Base-by-base conservation (phyloP, 2,888 invertebrate genomes). In the Zelleria hepariella region DNA sequence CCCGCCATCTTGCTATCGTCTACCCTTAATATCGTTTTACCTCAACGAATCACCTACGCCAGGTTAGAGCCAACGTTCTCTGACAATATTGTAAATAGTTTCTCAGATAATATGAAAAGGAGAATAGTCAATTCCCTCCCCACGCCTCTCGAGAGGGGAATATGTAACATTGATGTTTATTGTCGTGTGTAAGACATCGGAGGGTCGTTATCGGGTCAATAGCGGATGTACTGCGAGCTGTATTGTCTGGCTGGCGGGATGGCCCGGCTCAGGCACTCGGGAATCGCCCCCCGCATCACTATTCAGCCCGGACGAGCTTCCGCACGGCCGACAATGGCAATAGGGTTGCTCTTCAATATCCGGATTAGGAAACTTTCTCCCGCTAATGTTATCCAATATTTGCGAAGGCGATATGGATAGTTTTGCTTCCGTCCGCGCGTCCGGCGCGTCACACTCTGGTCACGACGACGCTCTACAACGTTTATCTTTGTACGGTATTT, bases 381-480 rank as follows among this genome's bases (percentile, higher is more conserved):
- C 51, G 23, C 51, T 51, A 51, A 51, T 51, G 51, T 51, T 51
- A 51, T 51, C 51, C 51, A 51, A 51, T 51, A 51, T 51, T 51
- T 51, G 51, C 51, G 51, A 51, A 20, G 21, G 21, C 51, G 23
- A 51, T 42, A 42, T 42, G 32, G 32, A 42, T 42, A 42, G 32
- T 42, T 42, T 42, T 42, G 32, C 32, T 42, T 42, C 32, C 32
- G 32, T 42, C 32, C 32, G 32, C 32, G 32, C 32, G 32, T 42
- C 32, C 32, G 15, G 32, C 32, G 32, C 32, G 32, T 42, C 32
- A 42, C 32, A 42, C 32, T 10, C 32, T 42, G 15, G 32, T 42
- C n/a, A n/a, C n/a, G n/a, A n/a, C n/a, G 32, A 42, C 32, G 15
- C 15, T 42, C 15, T 15, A 15, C 32, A 15, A 15, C 10, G 15